Conservation (phyloP, 2,888 invertebrate genomes). For the Luperina nickerlii region DNA sequence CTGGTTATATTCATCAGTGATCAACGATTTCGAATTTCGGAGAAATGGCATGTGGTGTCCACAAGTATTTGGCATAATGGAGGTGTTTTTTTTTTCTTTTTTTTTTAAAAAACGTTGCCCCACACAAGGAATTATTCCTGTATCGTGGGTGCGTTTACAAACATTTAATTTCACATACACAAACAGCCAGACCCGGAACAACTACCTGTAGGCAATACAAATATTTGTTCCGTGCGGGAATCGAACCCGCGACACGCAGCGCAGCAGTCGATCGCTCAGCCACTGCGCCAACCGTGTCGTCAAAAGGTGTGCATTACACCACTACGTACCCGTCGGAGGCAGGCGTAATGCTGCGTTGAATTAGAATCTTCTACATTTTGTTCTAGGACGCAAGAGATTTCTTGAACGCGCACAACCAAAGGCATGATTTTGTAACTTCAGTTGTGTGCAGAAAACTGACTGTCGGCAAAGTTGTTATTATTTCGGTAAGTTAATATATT, state of each 20-base stretch:
- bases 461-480: constrained; percentile 70
- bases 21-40: neutral
- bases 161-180: too few relatives aligned
- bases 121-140: too few relatives aligned
- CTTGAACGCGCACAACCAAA: constrained; percentile 78
- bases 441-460: constrained; percentile 74
- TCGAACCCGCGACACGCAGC: too few relatives aligned
- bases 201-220: too few relatives aligned
- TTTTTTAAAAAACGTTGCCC: too few relatives aligned
- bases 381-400: constrained; percentile 82
- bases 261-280: too few relatives aligned
- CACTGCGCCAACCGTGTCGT: too few relatives aligned
- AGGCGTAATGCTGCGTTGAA: neutral
- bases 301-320: neutral
- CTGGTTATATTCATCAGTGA: neutral
- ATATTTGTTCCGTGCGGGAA: too few relatives aligned
- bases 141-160: too few relatives aligned
- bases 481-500: constrained; percentile 71
- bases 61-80: neutral
- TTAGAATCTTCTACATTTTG: neutral
- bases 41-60: neutral
- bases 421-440: constrained; percentile 72
- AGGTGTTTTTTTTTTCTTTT: too few relatives aligned
- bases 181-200: too few relatives aligned
- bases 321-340: too few relatives aligned